phyloP scores from a whole-genome alignment of 1,140 invertebrate genomes.

The Cherax destructor region DNA sequence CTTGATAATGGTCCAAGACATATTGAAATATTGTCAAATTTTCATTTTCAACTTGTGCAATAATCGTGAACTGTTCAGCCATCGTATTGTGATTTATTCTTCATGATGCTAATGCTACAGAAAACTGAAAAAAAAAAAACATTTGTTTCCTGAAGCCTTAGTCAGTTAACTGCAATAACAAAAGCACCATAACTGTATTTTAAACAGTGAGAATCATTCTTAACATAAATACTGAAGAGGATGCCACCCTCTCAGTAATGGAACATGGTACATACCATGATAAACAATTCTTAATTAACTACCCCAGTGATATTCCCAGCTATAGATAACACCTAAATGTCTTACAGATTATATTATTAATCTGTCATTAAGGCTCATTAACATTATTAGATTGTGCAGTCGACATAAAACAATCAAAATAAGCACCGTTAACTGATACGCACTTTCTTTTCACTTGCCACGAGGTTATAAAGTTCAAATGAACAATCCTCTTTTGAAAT shows the following conservation, averaged over 20 bases:
- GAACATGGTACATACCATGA: not conserved
- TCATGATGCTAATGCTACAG: too few relatives aligned
- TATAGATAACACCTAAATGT: not conserved
- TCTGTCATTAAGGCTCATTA: not conserved
- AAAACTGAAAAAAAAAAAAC: not conserved
- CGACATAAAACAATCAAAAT: not conserved
- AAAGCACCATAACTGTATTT: not conserved
- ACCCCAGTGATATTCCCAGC: not conserved
- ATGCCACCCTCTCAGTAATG: not conserved
- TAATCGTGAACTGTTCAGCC: too few relatives aligned
- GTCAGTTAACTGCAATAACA: too few relatives aligned
- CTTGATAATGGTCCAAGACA: too few relatives aligned
- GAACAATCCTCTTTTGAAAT: not conserved
- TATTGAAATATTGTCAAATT: too few relatives aligned
- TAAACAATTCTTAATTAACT: not conserved
- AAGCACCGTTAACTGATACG: not conserved
- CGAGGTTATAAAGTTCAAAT: not conserved
- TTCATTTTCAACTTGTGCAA: too few relatives aligned
- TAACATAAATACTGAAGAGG: not conserved
- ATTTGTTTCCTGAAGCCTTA: not conserved
- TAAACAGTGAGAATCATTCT: not conserved
- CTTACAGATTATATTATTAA: not conserved
- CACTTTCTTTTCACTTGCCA: not conserved
- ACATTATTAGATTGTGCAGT: too few relatives aligned
- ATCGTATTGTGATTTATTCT: too few relatives aligned